Percentiles rank a stretch among this genome's conserved stretches.
These are phyloP conservation scores for Pelodiscus sinensis DNA, from an alignment of 2,113 vertebrate species.

Conservation along the genomic window DNA sequence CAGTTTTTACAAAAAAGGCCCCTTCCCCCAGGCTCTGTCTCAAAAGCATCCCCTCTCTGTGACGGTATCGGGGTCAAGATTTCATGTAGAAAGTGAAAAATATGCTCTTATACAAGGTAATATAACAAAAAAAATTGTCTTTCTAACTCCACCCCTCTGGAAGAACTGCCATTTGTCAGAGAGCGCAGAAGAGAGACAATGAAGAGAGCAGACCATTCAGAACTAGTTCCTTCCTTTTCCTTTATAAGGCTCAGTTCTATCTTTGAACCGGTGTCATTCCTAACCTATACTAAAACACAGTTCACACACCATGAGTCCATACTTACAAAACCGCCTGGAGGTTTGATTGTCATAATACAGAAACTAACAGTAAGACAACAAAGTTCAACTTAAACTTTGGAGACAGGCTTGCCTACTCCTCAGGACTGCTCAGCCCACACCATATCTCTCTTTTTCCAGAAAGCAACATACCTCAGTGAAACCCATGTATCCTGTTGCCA, in stretches of 20 bases:
- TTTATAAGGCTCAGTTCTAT: not conserved
- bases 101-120: not conserved
- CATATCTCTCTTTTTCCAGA: not conserved
- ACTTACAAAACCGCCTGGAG: not conserved
- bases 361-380: not conserved
- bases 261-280: not conserved
- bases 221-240: not conserved
- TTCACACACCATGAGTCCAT: not conserved
- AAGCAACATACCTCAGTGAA: not conserved
- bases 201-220: not conserved
- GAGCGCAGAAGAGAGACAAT: fast-evolving
- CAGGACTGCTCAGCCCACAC: not conserved
- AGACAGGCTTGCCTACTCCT: not conserved
- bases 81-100: not conserved
- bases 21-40: not conserved
- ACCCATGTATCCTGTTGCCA: not conserved
- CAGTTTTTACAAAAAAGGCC: not conserved
- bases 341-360: not conserved
- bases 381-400: not conserved
- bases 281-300: not conserved
- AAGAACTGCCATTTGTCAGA: not conserved
- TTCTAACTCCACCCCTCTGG: not conserved
- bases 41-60: not conserved
- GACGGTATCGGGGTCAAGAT: not conserved
- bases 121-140: not conserved